Conservation (phyloP, 2,113 vertebrate species). For the Halcyon malimbica region DNA sequence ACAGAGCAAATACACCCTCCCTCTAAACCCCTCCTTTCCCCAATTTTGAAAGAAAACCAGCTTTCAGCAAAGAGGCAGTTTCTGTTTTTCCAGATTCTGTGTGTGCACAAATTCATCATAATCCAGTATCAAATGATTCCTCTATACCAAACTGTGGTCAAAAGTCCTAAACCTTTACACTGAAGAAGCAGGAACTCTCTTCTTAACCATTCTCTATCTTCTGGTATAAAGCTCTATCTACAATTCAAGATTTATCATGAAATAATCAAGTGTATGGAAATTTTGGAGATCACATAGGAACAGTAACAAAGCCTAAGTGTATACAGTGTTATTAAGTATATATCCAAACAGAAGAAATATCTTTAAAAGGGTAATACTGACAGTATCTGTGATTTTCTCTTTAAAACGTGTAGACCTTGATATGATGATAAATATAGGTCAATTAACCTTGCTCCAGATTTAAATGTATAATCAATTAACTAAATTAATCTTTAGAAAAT, state of each 20-base stretch:
- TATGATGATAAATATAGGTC: not conserved
- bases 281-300: not conserved
- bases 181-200: not conserved
- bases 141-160: not conserved
- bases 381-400: not conserved
- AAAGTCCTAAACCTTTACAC: not conserved
- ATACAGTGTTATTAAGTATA: not conserved
- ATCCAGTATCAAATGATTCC: not conserved
- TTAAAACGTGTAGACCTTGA: not conserved
- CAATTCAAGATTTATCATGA: not conserved
- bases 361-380: not conserved
- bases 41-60: not conserved
- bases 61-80: not conserved
- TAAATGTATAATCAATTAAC: constrained; percentile 68
- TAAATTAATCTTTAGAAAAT: constrained; percentile 71
- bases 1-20: not conserved
- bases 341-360: not conserved
- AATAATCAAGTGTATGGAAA: not conserved
- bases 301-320: not conserved
- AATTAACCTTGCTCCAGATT: constrained; percentile 61
- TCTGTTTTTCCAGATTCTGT: not conserved
- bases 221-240: not conserved
- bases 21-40: not conserved
- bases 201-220: not conserved
- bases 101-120: not conserved